A percentile compares a stretch with the other conserved stretches of the same genome.
These are phyloP conservation scores for Plutella xylostella DNA, from an alignment of 2,888 invertebrate species.

Conservation along the genomic window DNA sequence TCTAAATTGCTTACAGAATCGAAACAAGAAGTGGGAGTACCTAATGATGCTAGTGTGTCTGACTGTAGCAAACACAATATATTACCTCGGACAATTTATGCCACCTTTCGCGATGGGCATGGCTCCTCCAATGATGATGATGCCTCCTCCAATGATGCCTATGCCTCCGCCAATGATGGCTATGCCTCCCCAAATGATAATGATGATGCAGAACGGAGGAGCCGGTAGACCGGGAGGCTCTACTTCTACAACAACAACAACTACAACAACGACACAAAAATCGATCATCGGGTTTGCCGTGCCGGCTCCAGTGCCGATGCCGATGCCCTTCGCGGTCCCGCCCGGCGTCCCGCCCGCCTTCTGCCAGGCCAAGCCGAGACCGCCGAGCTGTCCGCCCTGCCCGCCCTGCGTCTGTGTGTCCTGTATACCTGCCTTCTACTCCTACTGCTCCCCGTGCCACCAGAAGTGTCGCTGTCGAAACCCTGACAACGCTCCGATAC, in stretches of 20 bases:
- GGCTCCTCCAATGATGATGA: neutral
- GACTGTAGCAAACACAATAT: too few relatives aligned
- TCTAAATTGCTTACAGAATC: too few relatives aligned
- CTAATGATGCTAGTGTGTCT: too few relatives aligned
- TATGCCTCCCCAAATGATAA: neutral
- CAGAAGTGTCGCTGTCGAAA: constrained; percentile 36
- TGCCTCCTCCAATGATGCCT: neutral
- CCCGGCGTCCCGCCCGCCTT: neutral
- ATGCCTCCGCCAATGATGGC: neutral
- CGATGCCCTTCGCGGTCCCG: neutral
- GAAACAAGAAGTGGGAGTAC: too few relatives aligned
- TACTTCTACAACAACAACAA: neutral
- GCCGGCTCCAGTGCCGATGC: neutral
- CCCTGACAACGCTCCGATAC: constrained; percentile 20
- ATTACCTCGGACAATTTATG: too few relatives aligned
- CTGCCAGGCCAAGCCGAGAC: neutral
- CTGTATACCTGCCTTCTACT: constrained; percentile 50
- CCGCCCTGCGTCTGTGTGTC: constrained; percentile 48
- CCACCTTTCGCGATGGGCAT: neutral
- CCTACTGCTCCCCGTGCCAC: constrained; percentile 51
- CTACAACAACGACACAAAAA: neutral
- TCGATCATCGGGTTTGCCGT: neutral
- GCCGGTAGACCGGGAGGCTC: neutral
- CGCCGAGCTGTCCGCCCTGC: constrained; percentile 37
- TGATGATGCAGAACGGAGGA: neutral